A percentile compares a stretch with the other conserved stretches of the same genome.
Evolutionary conservation across 1,140 invertebrate genomes (phyloP).

Genomic region (Drosophila prosaltans): DNA sequence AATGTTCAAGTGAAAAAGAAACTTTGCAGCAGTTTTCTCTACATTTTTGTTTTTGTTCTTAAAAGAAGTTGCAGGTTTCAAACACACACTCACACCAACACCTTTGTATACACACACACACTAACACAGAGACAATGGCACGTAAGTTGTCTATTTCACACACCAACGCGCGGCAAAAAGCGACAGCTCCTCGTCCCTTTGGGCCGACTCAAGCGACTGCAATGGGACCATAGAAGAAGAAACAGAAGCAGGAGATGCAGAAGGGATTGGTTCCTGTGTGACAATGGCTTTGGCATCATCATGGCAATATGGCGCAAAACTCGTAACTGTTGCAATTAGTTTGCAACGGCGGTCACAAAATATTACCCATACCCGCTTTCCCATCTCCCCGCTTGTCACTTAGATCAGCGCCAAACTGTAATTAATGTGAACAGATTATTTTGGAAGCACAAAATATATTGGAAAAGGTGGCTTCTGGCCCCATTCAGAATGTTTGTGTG

Average conservation of each 20-base stretch:
- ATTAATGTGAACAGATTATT: constrained; percentile 66
- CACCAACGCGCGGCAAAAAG: constrained; percentile 59
- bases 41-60: constrained; percentile 42
- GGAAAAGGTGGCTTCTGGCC: constrained; percentile 26
- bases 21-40: constrained; percentile 40
- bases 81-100: neutral
- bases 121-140: constrained; percentile 41
- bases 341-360: constrained; percentile 59
- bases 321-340: constrained; percentile 72
- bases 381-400: constrained; percentile 16
- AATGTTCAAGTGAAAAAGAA: constrained; percentile 55
- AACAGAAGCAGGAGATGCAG: neutral
- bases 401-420: constrained; percentile 38
- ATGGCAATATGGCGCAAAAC: constrained; percentile 61
- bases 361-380: constrained; percentile 30
- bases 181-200: constrained; percentile 33
- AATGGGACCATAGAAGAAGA: neutral
- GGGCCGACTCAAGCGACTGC: constrained; percentile 16
- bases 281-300: constrained; percentile 39
- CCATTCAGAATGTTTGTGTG: constrained; percentile 21
- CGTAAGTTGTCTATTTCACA: constrained; percentile 73
- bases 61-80: constrained; percentile 39
- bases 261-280: constrained; percentile 10
- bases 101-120: neutral
- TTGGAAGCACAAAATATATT: constrained; percentile 26